Base-by-base conservation (phyloP, 2,888 invertebrate genomes). In the Xestia xanthographa region DNA sequence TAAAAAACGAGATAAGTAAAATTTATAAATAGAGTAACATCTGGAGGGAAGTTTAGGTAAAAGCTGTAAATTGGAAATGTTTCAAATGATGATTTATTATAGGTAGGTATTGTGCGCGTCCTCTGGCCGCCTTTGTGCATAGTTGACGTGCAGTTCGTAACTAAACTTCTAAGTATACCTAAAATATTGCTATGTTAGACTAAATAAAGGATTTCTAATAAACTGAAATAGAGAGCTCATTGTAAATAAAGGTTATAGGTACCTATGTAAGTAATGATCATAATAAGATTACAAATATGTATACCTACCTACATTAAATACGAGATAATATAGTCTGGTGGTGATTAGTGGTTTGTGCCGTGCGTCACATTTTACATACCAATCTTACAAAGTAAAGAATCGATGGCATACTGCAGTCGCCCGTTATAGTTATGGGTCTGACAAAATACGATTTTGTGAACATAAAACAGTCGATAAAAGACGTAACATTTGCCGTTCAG, bases 21-120 rank as follows among this genome's bases (percentile, higher is more conserved):
- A 70, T 26, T 26, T 87, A 87, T 85, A 86, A 85, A 85, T 87
- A 85, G 82, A 81, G 72, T 87, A 86, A 85, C 86, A 85, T 85
- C 79, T 83, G 80, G 79, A 83, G 77, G 76, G 74, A 85, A 84
- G 80, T 83, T 85, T 86, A 87, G 86, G 81, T 79, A 86, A 86
- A 84, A 84, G 67, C 72, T 88, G 87, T 89, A 90, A 88, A 89
- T 89, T 89, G 86, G 86, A 87, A 86, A 86, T 88, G 86, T 90
- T 90, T 90, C 83, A 90, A 90, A 87, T 85, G 75, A 80, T 75
- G 77, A 82, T 76, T 77, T 71, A 73, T 68, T 26, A 9, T 73
- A 50, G 65, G 20, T 79, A 74, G 72, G 20, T 45, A 38, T 38
- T 79, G 79, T 86, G 85, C 75, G 77, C 73, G 82, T 82, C 77